A percentile compares a stretch with the other conserved stretches of the same genome.
phyloP scores from a whole-genome alignment of 1,140 invertebrate species.

The Drosophila carrolli region DNA sequence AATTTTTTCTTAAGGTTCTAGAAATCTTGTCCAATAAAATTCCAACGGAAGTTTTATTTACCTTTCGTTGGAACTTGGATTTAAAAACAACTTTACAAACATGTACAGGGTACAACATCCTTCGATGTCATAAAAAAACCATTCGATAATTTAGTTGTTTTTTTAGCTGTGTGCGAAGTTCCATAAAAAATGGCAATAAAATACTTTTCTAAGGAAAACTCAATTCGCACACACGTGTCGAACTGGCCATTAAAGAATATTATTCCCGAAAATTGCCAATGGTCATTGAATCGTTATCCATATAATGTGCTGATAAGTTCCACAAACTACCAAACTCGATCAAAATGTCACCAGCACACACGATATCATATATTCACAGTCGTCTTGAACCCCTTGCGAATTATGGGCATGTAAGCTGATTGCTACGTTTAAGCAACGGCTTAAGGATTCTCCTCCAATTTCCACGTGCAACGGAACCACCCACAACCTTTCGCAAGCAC shows the following conservation, averaged over 20 bases:
- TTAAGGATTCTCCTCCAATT: constrained; percentile 40
- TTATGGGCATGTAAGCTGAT: constrained; percentile 49
- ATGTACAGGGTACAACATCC: constrained; percentile 4
- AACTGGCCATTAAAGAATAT: constrained; percentile 22
- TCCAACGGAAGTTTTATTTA: too few relatives aligned
- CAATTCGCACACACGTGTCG: constrained; percentile 17
- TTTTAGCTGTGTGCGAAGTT: constrained; percentile 2
- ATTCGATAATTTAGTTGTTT: not conserved
- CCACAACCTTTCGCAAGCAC: constrained; percentile 1
- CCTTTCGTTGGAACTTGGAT: too few relatives aligned
- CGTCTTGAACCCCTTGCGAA: constrained; percentile 5
- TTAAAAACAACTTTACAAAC: too few relatives aligned
- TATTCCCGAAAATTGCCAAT: constrained; percentile 25
- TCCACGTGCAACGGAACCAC: constrained; percentile 10
- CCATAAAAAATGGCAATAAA: constrained; percentile 29
- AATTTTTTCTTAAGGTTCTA: not conserved
- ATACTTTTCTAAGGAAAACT: constrained; percentile 10
- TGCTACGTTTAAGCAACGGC: constrained; percentile 48
- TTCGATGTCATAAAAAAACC: not conserved
- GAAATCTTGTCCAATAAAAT: too few relatives aligned
- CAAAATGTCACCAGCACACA: constrained; percentile 4
- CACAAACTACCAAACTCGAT: constrained; percentile 7
- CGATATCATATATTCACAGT: not conserved
- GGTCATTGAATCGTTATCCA: constrained; percentile 29
- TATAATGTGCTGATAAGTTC: constrained; percentile 9